Evolutionary conservation across 2,113 vertebrate genomes (phyloP).

Genomic region (Poeciliopsis prolifica): DNA sequence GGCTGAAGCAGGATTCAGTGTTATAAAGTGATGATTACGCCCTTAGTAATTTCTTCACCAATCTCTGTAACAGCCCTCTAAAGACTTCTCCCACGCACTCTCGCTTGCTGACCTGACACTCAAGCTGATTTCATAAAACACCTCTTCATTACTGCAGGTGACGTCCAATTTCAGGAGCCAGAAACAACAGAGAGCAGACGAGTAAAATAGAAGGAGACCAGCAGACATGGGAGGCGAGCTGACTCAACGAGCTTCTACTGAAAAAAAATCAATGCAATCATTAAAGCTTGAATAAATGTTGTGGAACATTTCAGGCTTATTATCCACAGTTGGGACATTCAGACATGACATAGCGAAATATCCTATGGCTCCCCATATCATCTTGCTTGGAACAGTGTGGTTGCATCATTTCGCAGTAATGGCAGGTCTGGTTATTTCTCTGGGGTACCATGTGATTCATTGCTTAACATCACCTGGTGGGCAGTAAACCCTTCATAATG

Average conservation of each 20-base stretch:
- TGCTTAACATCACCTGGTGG: background rate
- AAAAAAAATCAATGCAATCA: background rate
- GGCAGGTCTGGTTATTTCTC: background rate
- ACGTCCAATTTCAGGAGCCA: conserved; percentile 15
- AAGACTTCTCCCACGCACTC: conserved; percentile 60
- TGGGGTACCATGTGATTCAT: background rate
- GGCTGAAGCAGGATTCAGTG: conserved; percentile 15
- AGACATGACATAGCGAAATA: no score
- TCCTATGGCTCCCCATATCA: no score
- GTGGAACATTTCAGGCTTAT: no score
- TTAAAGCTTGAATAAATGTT: no score
- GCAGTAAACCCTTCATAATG: background rate
- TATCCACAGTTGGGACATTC: no score
- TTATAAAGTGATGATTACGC: conserved; percentile 39
- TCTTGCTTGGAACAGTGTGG: background rate
- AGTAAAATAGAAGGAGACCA: background rate
- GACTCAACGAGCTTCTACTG: background rate
- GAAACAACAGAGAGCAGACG: conserved; percentile 17
- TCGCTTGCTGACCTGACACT: conserved; percentile 42
- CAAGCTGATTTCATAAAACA: conserved; percentile 44
- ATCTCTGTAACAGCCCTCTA: conserved; percentile 34
- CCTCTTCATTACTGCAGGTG: conserved; percentile 47
- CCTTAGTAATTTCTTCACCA: conserved; percentile 52
- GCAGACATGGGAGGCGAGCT: no score
- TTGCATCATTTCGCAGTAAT: background rate